phyloP scores from a whole-genome alignment of 1,140 invertebrate species.

The Triops cancriformis region DNA sequence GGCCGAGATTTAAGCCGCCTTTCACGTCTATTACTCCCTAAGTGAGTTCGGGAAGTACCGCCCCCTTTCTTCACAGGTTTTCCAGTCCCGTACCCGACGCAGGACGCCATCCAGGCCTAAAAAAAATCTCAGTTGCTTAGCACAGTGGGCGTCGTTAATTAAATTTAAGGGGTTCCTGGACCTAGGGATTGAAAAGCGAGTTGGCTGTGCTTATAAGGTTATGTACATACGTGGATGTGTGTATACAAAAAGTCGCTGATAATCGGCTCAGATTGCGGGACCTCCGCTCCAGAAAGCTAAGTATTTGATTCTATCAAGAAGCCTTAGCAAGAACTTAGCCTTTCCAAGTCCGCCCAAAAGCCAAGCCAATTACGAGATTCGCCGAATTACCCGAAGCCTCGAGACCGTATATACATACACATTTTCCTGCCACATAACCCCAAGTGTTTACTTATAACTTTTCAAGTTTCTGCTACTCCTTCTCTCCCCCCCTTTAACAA shows the following conservation, averaged over 20 bases:
- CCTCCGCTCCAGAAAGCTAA: conserved; percentile 8
- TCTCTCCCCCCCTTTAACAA: too few relatives aligned
- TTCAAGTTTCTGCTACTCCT: background rate
- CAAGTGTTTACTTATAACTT: background rate
- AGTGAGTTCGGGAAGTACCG: background rate
- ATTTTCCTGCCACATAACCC: background rate
- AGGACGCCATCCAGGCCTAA: background rate
- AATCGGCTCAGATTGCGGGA: conserved; percentile 12
- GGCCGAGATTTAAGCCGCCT: conserved; percentile 9
- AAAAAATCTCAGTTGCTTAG: background rate
- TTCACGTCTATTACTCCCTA: background rate
- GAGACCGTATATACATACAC: background rate
- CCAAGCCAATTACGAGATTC: conserved; percentile 13
- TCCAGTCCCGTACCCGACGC: background rate
- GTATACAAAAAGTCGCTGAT: background rate
- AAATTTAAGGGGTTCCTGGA: background rate
- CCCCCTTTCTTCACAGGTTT: too few relatives aligned
- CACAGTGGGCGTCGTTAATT: background rate
- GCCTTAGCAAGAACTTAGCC: background rate
- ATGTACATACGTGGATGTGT: background rate
- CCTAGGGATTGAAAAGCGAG: background rate
- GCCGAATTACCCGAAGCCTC: conserved; percentile 1
- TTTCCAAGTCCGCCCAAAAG: background rate
- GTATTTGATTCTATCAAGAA: conserved; percentile 11
- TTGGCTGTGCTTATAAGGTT: background rate